A percentile compares a stretch with the other conserved stretches of the same genome.
Conservation (phyloP, 92 coral and sea anemone species). For the Phenganax stokvisi region DNA sequence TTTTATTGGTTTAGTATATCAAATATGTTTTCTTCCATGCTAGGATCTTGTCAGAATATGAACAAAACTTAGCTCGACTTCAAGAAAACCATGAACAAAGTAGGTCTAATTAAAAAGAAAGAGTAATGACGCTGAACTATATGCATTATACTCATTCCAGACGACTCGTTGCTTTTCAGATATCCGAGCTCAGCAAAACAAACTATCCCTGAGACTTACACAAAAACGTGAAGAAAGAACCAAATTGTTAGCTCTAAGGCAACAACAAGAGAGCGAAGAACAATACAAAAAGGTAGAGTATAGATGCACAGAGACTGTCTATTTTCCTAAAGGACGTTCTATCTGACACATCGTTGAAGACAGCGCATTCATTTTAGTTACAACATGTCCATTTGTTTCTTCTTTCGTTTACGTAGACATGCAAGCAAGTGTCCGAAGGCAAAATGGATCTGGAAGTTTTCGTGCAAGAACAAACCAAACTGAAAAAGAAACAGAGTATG, state of each 20-base stretch:
- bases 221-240: slow-evolving; percentile 66
- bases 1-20: background rate
- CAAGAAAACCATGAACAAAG: slow-evolving; percentile 89
- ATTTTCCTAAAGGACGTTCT: background rate
- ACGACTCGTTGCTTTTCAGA: slow-evolving; percentile 41
- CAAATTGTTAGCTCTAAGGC: slow-evolving; percentile 56
- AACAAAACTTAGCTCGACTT: slow-evolving; percentile 61
- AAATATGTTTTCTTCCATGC: background rate
- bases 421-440: slow-evolving; percentile 64
- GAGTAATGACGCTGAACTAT: background rate
- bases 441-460: slow-evolving; percentile 79
- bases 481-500: slow-evolving; percentile 66
- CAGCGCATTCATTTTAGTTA: background rate
- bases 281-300: slow-evolving; percentile 63
- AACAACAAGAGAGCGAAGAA: slow-evolving; percentile 78
- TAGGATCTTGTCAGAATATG: slow-evolving; percentile 82
- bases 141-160: no score
- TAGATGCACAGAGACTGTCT: no score
- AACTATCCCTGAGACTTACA: slow-evolving; percentile 60
- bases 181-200: slow-evolving; percentile 66
- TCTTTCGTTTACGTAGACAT: slow-evolving; percentile 41
- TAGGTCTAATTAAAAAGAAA: slow-evolving; percentile 15
- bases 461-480: slow-evolving; percentile 64
- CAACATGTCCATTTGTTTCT: background rate
- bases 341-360: background rate